Evolutionary conservation across 1,140 invertebrate genomes (phyloP).

Genomic region (Aethina tumida): DNA sequence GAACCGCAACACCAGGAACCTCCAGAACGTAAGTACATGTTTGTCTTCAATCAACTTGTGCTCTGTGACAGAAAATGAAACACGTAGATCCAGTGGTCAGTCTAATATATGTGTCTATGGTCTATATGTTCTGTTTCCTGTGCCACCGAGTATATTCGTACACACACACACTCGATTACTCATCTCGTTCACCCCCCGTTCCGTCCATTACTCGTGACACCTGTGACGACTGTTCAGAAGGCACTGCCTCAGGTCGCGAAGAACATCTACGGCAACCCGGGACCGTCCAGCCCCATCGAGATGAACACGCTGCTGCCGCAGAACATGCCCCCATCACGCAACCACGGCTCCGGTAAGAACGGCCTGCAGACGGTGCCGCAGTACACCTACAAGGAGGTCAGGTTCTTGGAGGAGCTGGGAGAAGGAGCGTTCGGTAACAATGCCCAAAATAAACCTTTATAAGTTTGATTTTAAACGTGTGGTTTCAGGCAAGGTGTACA

Average conservation of each 20-base stretch:
- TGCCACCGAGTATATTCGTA: no score
- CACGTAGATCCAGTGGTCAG: no score
- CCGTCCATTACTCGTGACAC: not conserved
- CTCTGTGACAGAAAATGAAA: no score
- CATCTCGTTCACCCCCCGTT: no score
- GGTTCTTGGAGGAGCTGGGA: slow-evolving; percentile 88
- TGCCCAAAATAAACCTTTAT: slow-evolving; percentile 14
- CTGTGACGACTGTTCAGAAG: no score
- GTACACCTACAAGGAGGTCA: slow-evolving; percentile 67
- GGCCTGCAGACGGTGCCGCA: slow-evolving; percentile 51
- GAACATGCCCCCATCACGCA: slow-evolving; percentile 32
- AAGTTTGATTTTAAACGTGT: not conserved
- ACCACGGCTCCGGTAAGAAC: slow-evolving; percentile 27
- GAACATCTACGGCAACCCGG: slow-evolving; percentile 62
- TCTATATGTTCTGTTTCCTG: no score
- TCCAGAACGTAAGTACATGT: slow-evolving; percentile 44
- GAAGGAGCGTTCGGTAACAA: slow-evolving; percentile 89
- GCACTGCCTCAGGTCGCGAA: slow-evolving; percentile 60
- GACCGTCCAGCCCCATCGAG: slow-evolving; percentile 56
- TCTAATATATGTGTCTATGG: no score
- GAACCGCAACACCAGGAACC: slow-evolving; percentile 46
- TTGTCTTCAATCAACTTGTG: no score
- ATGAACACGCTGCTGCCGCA: slow-evolving; percentile 63
- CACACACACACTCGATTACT: not conserved
- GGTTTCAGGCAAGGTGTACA: slow-evolving; percentile 61